These are phyloP conservation scores for Beroe ovata DNA, from an alignment of 37 sponge, comb jelly and placozoan genomes.

Conservation along the genomic window DNA sequence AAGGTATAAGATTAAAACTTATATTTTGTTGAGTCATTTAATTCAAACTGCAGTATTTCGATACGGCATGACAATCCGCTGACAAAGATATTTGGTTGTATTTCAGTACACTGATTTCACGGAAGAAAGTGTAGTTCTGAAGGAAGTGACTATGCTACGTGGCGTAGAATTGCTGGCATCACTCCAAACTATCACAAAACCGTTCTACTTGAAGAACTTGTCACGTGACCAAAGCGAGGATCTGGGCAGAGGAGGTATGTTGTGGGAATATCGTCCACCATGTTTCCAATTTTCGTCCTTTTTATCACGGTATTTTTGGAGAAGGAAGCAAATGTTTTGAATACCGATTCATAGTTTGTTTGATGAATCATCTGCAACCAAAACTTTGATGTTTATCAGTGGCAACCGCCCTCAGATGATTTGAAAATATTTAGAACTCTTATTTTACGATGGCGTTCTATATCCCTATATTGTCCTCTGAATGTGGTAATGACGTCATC, in stretches of 20 bases:
- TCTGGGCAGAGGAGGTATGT: slow-evolving; percentile 55
- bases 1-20: slow-evolving; percentile 4
- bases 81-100: too few relatives aligned
- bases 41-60: not conserved
- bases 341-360: too few relatives aligned
- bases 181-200: slow-evolving; percentile 36
- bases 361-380: too few relatives aligned
- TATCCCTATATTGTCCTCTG: too few relatives aligned
- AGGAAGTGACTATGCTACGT: slow-evolving; percentile 51
- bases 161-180: slow-evolving; percentile 34
- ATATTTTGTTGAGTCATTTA: not conserved
- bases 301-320: too few relatives aligned
- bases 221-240: slow-evolving; percentile 56
- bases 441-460: too few relatives aligned
- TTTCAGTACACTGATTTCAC: slow-evolving; percentile 68
- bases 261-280: not conserved
- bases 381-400: too few relatives aligned
- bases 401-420: too few relatives aligned
- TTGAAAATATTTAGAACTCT: too few relatives aligned
- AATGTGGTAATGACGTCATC: too few relatives aligned
- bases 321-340: too few relatives aligned
- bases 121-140: slow-evolving; percentile 58
- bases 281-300: not conserved
- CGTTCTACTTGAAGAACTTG: slow-evolving; percentile 41
- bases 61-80: too few relatives aligned